phyloP scores from a whole-genome alignment of 2,888 invertebrate genomes.

The Aphrophora alni region DNA sequence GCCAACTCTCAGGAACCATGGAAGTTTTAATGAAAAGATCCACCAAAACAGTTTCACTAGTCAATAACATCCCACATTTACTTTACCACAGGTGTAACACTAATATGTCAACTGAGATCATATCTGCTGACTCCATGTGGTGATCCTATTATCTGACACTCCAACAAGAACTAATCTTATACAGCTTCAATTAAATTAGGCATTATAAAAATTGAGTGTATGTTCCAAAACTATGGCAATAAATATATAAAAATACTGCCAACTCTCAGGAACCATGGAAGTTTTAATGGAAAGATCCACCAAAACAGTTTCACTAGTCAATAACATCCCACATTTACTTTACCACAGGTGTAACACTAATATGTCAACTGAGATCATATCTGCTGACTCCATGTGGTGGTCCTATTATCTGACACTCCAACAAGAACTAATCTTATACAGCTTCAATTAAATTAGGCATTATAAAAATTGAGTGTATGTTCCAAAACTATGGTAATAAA shows the following conservation, averaged over 20 bases:
- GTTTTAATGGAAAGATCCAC: background rate
- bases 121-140: conserved; percentile 2
- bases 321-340: background rate
- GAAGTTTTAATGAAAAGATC: background rate
- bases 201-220: background rate
- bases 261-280: background rate
- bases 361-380: background rate
- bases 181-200: too few species aligned
- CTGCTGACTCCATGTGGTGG: background rate
- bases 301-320: background rate
- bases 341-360: background rate
- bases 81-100: background rate
- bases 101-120: background rate
- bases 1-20: background rate
- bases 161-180: too few species aligned
- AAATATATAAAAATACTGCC: background rate
- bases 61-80: too few species aligned
- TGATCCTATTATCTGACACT: background rate
- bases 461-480: background rate
- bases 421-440: too few species aligned
- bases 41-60: too few species aligned
- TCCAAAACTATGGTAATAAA: background rate
- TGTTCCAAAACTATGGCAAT: background rate
- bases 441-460: too few species aligned
- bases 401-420: too few species aligned